Conservation (phyloP, 1,140 invertebrate species). For the Ostrea denselamellosa region DNA sequence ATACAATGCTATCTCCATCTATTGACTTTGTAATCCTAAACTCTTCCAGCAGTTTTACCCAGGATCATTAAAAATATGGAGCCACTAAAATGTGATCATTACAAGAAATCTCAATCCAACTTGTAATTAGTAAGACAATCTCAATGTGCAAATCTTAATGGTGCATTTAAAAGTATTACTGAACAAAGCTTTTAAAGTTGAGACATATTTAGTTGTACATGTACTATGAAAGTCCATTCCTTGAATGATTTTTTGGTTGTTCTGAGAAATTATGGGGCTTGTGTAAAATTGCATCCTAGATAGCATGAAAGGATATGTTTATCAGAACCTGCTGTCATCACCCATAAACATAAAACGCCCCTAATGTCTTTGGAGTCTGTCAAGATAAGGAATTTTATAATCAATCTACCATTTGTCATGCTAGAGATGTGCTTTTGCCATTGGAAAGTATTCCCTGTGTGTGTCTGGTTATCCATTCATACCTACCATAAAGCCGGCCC, state of each 20-base stretch:
- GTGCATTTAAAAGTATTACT: background rate
- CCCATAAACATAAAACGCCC: slow-evolving; percentile 39
- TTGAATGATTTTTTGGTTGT: background rate
- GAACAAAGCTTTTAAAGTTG: background rate
- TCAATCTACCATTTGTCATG: slow-evolving; percentile 18
- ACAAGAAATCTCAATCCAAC: too few species aligned
- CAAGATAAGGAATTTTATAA: background rate
- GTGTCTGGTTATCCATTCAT: background rate
- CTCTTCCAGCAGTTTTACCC: too few species aligned
- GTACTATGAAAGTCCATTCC: too few species aligned
- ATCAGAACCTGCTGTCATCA: slow-evolving; percentile 28
- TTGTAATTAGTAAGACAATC: too few species aligned
- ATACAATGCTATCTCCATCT: too few species aligned
- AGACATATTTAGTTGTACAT: too few species aligned
- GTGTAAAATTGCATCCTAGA: background rate
- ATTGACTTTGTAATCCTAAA: too few species aligned
- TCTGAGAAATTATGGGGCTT: background rate
- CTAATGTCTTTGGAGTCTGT: slow-evolving; percentile 26
- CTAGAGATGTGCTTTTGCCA: slow-evolving; percentile 1
- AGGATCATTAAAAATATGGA: too few species aligned
- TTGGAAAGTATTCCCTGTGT: slow-evolving; percentile 12
- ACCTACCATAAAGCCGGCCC: background rate
- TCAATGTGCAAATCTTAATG: background rate
- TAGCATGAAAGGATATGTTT: background rate
- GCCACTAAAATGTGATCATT: too few species aligned